Evolutionary conservation across 2,888 invertebrate genomes (phyloP).

Genomic region (Saturnia pavonia): DNA sequence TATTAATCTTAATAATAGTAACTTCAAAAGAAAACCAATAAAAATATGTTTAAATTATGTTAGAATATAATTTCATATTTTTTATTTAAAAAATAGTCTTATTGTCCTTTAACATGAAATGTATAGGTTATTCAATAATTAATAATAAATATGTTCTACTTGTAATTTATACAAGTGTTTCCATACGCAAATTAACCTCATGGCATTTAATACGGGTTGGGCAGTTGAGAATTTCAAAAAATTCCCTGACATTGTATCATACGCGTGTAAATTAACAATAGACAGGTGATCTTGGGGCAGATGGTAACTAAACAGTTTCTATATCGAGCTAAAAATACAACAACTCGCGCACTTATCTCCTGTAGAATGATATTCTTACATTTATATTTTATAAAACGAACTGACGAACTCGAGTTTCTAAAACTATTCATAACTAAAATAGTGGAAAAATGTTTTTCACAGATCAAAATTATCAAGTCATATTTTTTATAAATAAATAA

Average conservation of each 20-base stretch:
- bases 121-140: neutral
- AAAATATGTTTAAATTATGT: neutral
- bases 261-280: slow-evolving; percentile 71
- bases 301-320: slow-evolving; percentile 72
- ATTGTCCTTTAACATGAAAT: neutral
- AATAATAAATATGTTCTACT: neutral
- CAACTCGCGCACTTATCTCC: slow-evolving; percentile 21
- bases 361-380: slow-evolving; percentile 1
- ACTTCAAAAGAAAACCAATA: neutral
- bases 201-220: slow-evolving; percentile 24
- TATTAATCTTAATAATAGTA: neutral
- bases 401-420: neutral
- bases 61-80: no score
- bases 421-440: neutral
- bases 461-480: neutral
- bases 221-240: slow-evolving; percentile 60
- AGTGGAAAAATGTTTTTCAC: neutral
- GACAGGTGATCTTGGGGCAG: slow-evolving; percentile 75
- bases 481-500: no score
- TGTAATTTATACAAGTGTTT: neutral
- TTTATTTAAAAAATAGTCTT: no score
- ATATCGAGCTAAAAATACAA: slow-evolving; percentile 72
- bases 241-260: slow-evolving; percentile 66
- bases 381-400: neutral
- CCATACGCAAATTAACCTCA: neutral